A percentile compares a stretch with the other conserved stretches of the same genome.
These are phyloP conservation scores for Barnardius zonarius DNA, from an alignment of 2,113 vertebrate species.

Conservation along the genomic window DNA sequence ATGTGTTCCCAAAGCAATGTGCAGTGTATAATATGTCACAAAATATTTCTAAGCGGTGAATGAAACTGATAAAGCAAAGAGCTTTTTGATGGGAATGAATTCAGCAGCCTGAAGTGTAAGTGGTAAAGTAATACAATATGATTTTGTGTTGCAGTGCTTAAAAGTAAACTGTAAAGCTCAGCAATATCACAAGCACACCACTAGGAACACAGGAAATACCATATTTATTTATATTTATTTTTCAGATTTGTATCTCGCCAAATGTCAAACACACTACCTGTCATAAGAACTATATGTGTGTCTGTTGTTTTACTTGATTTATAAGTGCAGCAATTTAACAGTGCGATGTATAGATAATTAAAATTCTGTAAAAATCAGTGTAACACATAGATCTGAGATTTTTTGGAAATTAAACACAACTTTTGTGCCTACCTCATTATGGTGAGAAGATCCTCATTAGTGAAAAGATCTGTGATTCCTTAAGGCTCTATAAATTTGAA, in stretches of 20 bases:
- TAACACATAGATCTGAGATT: neutral
- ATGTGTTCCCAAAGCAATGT: neutral
- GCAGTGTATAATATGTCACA: neutral
- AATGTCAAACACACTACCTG: neutral
- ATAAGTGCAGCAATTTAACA: neutral
- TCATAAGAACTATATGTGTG: accelerated
- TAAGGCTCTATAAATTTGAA: neutral
- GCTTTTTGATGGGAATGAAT: neutral
- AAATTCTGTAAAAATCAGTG: neutral
- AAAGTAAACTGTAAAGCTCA: neutral
- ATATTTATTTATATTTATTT: neutral
- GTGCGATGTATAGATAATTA: neutral
- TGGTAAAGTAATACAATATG: neutral
- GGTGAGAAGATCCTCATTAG: neutral
- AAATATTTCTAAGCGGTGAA: neutral
- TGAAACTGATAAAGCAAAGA: neutral
- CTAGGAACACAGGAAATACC: neutral
- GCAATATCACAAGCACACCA: neutral
- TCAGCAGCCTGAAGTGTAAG: neutral
- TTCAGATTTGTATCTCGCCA: neutral
- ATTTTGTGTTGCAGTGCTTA: neutral
- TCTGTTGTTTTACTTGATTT: neutral
- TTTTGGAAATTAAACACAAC: neutral
- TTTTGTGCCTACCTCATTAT: neutral
- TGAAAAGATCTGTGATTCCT: neutral